Evolutionary conservation across 2,797 vertebrate species (phyloP), one percentile per base, ranked within the genome.

Genomic region (Synaphobranchus kaupii): DNA sequence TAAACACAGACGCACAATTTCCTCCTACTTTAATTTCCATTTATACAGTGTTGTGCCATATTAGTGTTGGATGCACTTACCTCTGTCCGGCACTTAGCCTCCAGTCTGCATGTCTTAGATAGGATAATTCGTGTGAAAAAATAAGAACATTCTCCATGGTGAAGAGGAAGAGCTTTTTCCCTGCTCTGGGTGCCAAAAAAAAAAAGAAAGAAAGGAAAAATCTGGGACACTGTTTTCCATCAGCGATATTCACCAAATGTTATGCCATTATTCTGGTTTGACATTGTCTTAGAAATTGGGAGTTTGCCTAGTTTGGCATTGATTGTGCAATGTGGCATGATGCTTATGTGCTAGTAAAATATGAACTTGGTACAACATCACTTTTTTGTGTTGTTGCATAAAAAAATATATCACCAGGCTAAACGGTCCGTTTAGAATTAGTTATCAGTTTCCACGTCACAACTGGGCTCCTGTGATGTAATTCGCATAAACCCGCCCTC

Each of bases 111-210:
- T 28, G 47, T 31, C 68, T 47, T 34, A 73, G 84, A 73, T 28
- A 73, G 47, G n/a, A 47, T 50, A 73, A 85, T 73, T 73, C 50
- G 73, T 52, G 63, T 39, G 39, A 39, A 39, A 39, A 73, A 52
- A 85, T 50, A n/a, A 63, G 56, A 85, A 58, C 84, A 73, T 73
- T 52, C 48, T 85, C 63, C 84, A 85, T 85, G 84, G 78, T 81
- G 44, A 81, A 81, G 47, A 78, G 47, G 25, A 80, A 80, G 44
- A 12, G 68, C 31, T 34, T 73, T 73, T 34, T 73, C 71, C 34
- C 71, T 39, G 13, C 78, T 25, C 15, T 81, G 25, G 7, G 78
- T 25, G 78, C 9, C 8, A 50, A 20, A 50, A 39, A 39, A 39
- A n/a, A n/a, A n/a, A n/a, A n/a, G n/a, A 28, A n/a, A 17, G 17